Base-by-base conservation (phyloP, 2,888 invertebrate genomes). In the Agriopis leucophaearia region DNA sequence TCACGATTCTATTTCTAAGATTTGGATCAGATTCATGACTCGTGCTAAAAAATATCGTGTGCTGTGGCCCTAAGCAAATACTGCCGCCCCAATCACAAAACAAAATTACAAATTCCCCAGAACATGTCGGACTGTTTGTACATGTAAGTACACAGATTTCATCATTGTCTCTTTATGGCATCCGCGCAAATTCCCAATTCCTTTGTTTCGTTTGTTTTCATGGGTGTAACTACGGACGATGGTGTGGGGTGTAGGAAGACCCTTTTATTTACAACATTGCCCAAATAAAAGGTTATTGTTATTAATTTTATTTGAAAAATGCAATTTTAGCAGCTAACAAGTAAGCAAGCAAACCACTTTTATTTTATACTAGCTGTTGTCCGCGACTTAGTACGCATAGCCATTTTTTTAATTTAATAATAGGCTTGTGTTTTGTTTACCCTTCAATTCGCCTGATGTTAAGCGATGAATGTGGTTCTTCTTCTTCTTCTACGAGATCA, bases 181-280 rank as follows among this genome's bases (percentile, higher is more conserved):
- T 65, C 42, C 48, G 40, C 16, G 62, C 48, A 55, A 51, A 65
- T 69, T 61, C 62, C 42, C 15, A 18, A 65, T 69, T 57, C 65
- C 55, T 65, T 69, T 65, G 69, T 69, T 65, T 62, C 50, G 55
- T 50, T 66, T 64, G 56, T 64, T 64, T 59, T 36, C 50, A 57
- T 59, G 59, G 58, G 51, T 18, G 45, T 65, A 42, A 35, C 44
- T 56, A 50, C 18, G 18, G 7, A 38, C 52, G 57, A 48, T 48
- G 18, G 40, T 36, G 10, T 47, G 47, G 36, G 55, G 12, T 12
- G 42, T 27, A 27, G 27, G 27, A 51, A 40, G 27, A 27, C 52
- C 64, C 16, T 52, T 54, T 40, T 40, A 54, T 54, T 54, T n/a
- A 9, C 12, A 54, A 4, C 15, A 55, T 42, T 38, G 52, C 52